These are phyloP conservation scores for Stenodera caucasica DNA, from an alignment of 2,888 invertebrate species.

Conservation along the genomic window DNA sequence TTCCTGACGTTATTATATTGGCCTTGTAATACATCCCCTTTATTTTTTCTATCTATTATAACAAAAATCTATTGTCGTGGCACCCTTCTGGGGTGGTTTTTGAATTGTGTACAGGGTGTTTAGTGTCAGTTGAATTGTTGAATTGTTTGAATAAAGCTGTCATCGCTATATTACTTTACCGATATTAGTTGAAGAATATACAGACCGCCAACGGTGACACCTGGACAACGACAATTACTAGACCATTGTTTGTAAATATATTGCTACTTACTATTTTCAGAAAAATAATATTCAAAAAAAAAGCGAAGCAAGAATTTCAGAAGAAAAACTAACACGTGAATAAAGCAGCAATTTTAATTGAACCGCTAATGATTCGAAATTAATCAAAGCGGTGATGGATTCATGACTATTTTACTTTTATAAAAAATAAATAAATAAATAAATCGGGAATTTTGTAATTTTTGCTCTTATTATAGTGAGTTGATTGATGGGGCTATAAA, in stretches of 20 bases:
- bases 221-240: slow-evolving; percentile 41
- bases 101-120: slow-evolving; percentile 45
- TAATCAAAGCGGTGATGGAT: not conserved
- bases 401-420: too few species aligned
- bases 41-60: too few species aligned
- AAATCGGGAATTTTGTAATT: not conserved
- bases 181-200: slow-evolving; percentile 4
- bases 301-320: too few species aligned
- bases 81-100: slow-evolving; percentile 21
- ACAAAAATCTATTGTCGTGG: slow-evolving; percentile 35
- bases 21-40: too few species aligned
- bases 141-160: slow-evolving; percentile 44
- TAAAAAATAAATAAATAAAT: slow-evolving; percentile 1
- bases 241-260: slow-evolving; percentile 49
- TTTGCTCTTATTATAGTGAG: not conserved
- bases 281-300: too few species aligned
- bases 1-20: slow-evolving; percentile 11
- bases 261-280: slow-evolving; percentile 30
- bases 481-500: slow-evolving; percentile 2
- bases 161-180: slow-evolving; percentile 38
- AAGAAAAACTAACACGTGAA: too few species aligned
- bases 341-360: not conserved
- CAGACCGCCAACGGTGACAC: slow-evolving; percentile 40
- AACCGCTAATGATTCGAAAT: not conserved
- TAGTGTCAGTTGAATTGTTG: slow-evolving; percentile 41